These are phyloP conservation scores for Apis dorsata DNA, from an alignment of 1,140 invertebrate genomes.

Conservation along the genomic window DNA sequence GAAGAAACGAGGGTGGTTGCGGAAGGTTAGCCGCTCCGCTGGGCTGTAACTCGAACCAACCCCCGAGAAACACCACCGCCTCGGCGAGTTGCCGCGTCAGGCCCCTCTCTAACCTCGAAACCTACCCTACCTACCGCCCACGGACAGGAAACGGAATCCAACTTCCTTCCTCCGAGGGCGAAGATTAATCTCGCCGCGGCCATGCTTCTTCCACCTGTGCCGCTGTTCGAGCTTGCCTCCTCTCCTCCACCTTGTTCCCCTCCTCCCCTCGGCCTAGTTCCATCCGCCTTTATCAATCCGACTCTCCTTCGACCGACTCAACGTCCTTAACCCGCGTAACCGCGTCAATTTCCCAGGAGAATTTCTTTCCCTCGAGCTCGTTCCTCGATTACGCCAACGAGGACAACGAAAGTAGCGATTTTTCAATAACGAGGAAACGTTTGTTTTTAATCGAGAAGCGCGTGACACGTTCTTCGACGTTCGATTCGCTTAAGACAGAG, in stretches of 20 bases:
- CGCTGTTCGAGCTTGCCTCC: slow-evolving; percentile 1
- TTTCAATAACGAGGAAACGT: background rate
- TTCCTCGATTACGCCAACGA: background rate
- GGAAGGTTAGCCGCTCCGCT: slow-evolving; percentile 76
- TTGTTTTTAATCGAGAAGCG: background rate
- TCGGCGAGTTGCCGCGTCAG: slow-evolving; percentile 74
- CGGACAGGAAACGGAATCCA: slow-evolving; percentile 75
- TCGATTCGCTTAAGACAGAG: too few relatives aligned
- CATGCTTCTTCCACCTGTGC: slow-evolving; percentile 46
- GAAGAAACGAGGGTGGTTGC: slow-evolving; percentile 56
- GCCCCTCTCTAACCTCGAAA: slow-evolving; percentile 64
- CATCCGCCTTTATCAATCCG: slow-evolving; percentile 36
- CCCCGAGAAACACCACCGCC: slow-evolving; percentile 71
- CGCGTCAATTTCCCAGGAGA: background rate
- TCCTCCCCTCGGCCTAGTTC: slow-evolving; percentile 13
- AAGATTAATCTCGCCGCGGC: slow-evolving; percentile 74
- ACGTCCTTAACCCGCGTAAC: background rate
- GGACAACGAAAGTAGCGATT: background rate
- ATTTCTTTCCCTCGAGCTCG: background rate
- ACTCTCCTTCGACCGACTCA: background rate
- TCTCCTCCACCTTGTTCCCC: background rate
- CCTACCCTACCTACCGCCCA: slow-evolving; percentile 57
- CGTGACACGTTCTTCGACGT: too few relatives aligned
- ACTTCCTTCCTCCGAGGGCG: slow-evolving; percentile 74
- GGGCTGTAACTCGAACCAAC: slow-evolving; percentile 77